These are phyloP conservation scores for Thymelicus lineola DNA, from an alignment of 2,888 invertebrate species.

Conservation along the genomic window DNA sequence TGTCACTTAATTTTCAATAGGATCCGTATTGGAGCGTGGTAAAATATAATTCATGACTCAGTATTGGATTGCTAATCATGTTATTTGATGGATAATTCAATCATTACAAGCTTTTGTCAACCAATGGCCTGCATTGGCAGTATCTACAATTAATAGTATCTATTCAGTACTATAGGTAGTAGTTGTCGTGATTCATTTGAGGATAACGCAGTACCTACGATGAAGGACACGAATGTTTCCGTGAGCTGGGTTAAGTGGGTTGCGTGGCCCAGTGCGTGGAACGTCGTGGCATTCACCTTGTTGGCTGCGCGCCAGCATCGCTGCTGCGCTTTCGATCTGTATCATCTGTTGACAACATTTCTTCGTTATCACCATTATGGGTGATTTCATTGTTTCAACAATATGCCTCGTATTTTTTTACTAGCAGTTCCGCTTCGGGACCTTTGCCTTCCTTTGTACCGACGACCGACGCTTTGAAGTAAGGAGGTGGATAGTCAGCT, in stretches of 20 bases:
- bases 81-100: no score
- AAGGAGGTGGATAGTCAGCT: no score
- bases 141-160: no score
- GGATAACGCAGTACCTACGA: conserved; percentile 13
- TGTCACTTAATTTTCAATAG: no score
- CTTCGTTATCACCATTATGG: conserved; percentile 50
- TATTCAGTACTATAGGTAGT: neutral
- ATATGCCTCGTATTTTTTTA: neutral
- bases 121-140: no score
- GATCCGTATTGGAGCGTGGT: no score
- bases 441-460: no score
- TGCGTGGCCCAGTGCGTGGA: conserved; percentile 70
- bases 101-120: no score
- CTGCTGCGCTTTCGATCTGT: conserved; percentile 47
- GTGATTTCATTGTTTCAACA: conserved; percentile 44
- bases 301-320: conserved; percentile 71
- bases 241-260: conserved; percentile 75
- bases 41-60: no score
- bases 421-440: no score
- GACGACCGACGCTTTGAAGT: no score
- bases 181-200: neutral
- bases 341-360: conserved; percentile 42
- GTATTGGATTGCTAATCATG: no score
- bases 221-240: conserved; percentile 53
- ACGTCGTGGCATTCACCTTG: conserved; percentile 83